These are phyloP conservation scores for Lysandra bellargus DNA, from an alignment of 2,888 invertebrate species.

Conservation along the genomic window DNA sequence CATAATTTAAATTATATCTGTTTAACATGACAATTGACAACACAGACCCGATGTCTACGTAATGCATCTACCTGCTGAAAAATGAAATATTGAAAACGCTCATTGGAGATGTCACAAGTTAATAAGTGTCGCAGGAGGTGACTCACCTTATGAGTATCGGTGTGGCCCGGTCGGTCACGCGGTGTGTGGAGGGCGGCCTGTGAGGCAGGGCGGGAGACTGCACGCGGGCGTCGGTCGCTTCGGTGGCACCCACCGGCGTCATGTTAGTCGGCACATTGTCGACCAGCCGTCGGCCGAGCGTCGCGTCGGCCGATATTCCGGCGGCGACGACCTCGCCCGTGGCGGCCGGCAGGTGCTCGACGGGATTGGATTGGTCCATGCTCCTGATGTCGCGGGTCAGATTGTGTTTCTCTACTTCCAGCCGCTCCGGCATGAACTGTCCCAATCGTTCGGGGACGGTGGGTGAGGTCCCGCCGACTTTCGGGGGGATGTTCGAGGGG, in stretches of 20 bases:
- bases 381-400: conserved; percentile 8
- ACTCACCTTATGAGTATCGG: conserved; percentile 65
- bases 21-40: too few species aligned
- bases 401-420: conserved; percentile 5
- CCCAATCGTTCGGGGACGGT: conserved; percentile 39
- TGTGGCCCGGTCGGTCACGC: conserved; percentile 61
- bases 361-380: conserved; percentile 15
- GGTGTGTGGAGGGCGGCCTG: conserved; percentile 60
- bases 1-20: too few species aligned
- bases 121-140: background rate
- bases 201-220: conserved; percentile 73
- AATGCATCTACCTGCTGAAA: too few species aligned
- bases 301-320: conserved; percentile 44
- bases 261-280: conserved; percentile 58
- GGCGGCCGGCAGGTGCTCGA: conserved; percentile 18
- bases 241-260: conserved; percentile 66
- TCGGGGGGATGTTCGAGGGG: conserved; percentile 47
- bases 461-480: conserved; percentile 40
- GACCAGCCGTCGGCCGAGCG: conserved; percentile 48
- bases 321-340: conserved; percentile 35
- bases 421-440: conserved; percentile 35
- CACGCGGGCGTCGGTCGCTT: conserved; percentile 69
- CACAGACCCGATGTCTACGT: too few species aligned
- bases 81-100: too few species aligned
- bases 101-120: background rate